Base-by-base conservation (phyloP, 2,888 invertebrate species). In the Parthenolecanium corni region DNA sequence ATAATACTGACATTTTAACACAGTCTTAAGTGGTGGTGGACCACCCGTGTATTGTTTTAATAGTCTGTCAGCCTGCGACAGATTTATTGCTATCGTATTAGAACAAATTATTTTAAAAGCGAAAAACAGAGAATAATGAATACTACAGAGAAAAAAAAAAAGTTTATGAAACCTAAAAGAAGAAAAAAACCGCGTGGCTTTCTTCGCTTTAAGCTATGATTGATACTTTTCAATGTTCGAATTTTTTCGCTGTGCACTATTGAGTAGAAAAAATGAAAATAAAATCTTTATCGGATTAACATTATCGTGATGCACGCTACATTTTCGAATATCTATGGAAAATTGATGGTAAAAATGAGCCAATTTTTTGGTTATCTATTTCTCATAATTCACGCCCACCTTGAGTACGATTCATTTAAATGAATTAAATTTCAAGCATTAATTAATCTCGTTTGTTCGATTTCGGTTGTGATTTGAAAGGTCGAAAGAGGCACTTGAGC, bases 1-100 rank as follows among this genome's bases (percentile, higher is more conserved):
- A 46, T 47, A 57, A 46, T 46, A 44, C 47, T 57, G 57, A 36
- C 52, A 52, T 57, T 46, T 46, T 31, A 36, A 36, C 52, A 31
- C 57, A 44, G 9, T 31, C 31, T n/a, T 9, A 57, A 40, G 47
- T 57, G 57, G 56, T 56, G 56, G 57, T 46, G 31, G 57, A 57
- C 57, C 57, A 57, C 57, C 57, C 57, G 57, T 57, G 57, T 57
- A 57, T 47, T 47, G 57, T 47, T 57, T 47, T 57, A 57, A 57
- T 57, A 57, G 57, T 47, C 57, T 57, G 57, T 57, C 57, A 57
- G 57, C 47, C 31, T 25, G 57, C 31, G 44, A 57, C 57, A 57
- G 57, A 57, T 57, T 57, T 57, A 57, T 57, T 25, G 47, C 57
- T 57, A 57, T 57, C 46, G 44, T 57, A 57, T 57, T 25, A 57